Evolutionary conservation across 2,888 invertebrate genomes (phyloP), one percentile per base, ranked within the genome.

Genomic region (Brachynemurus nebulosus): DNA sequence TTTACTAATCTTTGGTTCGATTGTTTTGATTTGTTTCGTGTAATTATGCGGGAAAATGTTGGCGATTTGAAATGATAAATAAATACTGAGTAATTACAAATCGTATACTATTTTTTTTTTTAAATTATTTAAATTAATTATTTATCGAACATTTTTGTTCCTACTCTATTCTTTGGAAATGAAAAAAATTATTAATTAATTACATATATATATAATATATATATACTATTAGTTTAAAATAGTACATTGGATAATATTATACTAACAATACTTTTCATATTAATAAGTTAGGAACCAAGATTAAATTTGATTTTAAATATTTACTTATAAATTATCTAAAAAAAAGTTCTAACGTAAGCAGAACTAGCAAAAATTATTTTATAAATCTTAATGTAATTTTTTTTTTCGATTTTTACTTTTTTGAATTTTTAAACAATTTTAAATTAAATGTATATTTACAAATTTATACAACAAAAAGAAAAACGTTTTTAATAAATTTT

Each of bases 241-340:
- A 30, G 14, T 12, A 30, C n/a, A 30, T 30, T 30, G 14, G n/a
- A 30, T 30, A 30, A 30, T 30, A 30, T 12, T 30, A 30, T 30
- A 30, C 30, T 30, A 30, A 30, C 30, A 30, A 30, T 30, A 30
- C 45, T 47, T 45, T 45, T 45, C 43, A 56, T 54, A 58, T 55
- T 54, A 60, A 61, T 61, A 62, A 61, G 61, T 63, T 63, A 63
- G 64, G 63, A 64, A 63, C 63, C 62, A 61, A 61, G 62, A 37
- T 37, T 37, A 17, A 19, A 37, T 20, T 37, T n/a, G n/a, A n/a
- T 20, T 37, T 19, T 37, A 19, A 37, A 37, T 37, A 19, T 19
- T 37, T 36, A n/a, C n/a, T 36, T 36, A 23, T 23, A 23, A 7
- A 7, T 30, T 27, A 27, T 27, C 12, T 27, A 27, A 4, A n/a